Evolutionary conservation across 2,113 vertebrate genomes (phyloP).

Genomic region (Callospermophilus lateralis): DNA sequence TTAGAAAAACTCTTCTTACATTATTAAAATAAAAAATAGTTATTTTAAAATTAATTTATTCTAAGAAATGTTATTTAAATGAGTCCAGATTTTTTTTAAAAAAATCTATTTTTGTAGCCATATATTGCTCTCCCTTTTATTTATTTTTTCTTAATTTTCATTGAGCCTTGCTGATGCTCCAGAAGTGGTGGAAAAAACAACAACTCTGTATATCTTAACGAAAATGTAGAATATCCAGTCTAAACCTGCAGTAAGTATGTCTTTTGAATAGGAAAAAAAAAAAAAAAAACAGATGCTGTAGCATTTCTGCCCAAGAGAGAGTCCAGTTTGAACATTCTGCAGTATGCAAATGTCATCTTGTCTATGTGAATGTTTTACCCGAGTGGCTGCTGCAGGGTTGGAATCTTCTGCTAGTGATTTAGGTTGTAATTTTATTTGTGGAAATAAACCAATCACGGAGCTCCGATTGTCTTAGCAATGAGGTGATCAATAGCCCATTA

Average conservation of each 20-base stretch:
- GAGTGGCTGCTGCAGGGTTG: conserved; percentile 73
- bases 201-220: background rate
- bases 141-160: conserved; percentile 19
- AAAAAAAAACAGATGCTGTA: conserved; percentile 40
- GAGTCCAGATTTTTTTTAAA: background rate
- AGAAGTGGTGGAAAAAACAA: background rate
- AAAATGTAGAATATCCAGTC: background rate
- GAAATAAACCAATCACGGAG: conserved; percentile 86
- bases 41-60: conserved; percentile 44
- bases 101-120: conserved; percentile 28
- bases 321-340: conserved; percentile 72
- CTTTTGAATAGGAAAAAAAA: conserved; percentile 43
- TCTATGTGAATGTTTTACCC: conserved; percentile 49
- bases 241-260: background rate
- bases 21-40: background rate
- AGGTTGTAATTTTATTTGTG: conserved; percentile 80
- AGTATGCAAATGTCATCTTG: conserved; percentile 69
- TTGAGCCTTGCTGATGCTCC: conserved; percentile 14
- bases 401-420: conserved; percentile 78
- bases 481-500: conserved; percentile 93
- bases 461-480: conserved; percentile 87
- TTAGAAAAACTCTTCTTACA: background rate
- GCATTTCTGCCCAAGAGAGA: conserved; percentile 45
- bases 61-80: background rate
- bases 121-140: background rate